These are phyloP conservation scores for Neolamprologus kungweensis DNA, from an alignment of 2,113 vertebrate species.

Conservation along the genomic window DNA sequence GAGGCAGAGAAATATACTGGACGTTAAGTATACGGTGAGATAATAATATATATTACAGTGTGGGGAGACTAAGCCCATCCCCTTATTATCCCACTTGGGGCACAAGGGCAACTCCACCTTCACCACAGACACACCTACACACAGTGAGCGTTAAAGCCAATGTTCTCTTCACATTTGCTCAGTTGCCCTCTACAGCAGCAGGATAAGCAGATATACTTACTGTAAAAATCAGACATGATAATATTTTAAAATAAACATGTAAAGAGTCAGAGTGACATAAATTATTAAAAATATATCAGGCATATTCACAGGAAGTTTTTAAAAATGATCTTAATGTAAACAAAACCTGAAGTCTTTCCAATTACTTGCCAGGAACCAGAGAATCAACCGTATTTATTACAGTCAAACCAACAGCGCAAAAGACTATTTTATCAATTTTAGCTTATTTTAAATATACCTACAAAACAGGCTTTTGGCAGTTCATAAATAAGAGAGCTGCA, in stretches of 20 bases:
- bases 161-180: not conserved
- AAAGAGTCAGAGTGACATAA: not conserved
- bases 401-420: not conserved
- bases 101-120: not conserved
- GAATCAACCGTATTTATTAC: not conserved
- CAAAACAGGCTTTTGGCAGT: not conserved
- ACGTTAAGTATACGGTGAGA: not conserved
- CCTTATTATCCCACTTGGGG: not conserved
- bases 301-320: accelerated
- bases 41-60: not conserved
- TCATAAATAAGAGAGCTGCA: not conserved
- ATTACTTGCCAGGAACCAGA: not conserved
- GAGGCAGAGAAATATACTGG: not conserved
- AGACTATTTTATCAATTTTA: not conserved
- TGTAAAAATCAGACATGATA: not conserved
- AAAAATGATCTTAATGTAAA: not conserved
- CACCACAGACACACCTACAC: not conserved
- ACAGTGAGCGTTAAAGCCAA: not conserved
- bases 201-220: not conserved
- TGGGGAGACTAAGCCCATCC: not conserved
- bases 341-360: not conserved
- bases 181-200: not conserved
- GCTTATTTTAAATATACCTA: not conserved
- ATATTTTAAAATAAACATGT: not conserved
- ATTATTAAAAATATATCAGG: not conserved